Evolutionary conservation across 1,140 invertebrate genomes (phyloP), one percentile per base, ranked within the genome.

Genomic region (Muscidifurax raptorellus): DNA sequence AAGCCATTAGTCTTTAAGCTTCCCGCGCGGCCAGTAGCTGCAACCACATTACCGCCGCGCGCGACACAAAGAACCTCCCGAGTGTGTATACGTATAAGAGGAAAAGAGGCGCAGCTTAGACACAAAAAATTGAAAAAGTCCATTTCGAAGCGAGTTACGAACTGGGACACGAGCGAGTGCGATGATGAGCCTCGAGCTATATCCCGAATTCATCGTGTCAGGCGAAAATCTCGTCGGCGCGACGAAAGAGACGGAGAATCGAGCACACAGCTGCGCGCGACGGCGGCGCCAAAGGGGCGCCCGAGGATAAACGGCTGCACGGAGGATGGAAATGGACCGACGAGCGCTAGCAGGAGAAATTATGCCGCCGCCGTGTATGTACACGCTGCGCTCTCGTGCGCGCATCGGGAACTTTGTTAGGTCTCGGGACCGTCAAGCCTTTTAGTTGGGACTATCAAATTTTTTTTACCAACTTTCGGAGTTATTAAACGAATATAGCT

Each of bases 321-420:
- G 64, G 32, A 67, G 78, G 59, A 80, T 80, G 78, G 25, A 80
- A 80, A 80, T 80, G 78, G 78, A 69, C 64, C 78, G 64, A 25
- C 40, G 64, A 80, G 27, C 25, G 28, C 47, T 47, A 36, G n/a
- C n/a, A n/a, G 32, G 64, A 69, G 64, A 69, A 80, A 80, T 80
- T 80, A 71, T 72, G 79, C 28, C 79, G 44, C 66, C 5, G 67
- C 13, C 67, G 67, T n/a, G 27, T 13, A 7, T 30, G 67, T 69
- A 30, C 27, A 10, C 25, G 5, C 52, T 7, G 6, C 52, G 36
- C 52, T n/a, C 18, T n/a, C 52, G 32, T 76, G 74, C 32, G 12
- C 30, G 36, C 25, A 18, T n/a, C 4, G 44, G 5, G 25, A 47
- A 76, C 22, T 44, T 25, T 5, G 74, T 44, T 44, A 76, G 36